phyloP scores from a whole-genome alignment of 1,140 invertebrate species.

The Eurosta solidaginis region DNA sequence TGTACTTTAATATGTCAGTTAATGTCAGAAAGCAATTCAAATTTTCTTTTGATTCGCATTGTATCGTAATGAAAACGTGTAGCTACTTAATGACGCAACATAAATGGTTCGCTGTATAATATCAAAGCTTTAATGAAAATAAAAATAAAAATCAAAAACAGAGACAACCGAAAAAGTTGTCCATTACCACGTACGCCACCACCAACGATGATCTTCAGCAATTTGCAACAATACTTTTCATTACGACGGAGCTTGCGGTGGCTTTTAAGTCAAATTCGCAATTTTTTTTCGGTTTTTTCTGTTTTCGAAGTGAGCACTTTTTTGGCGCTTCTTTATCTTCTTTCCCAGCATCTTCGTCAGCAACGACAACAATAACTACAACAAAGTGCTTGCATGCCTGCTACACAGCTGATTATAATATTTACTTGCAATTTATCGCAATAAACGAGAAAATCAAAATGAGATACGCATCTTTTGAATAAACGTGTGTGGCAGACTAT shows the following conservation, averaged over 20 bases:
- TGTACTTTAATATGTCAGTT: no score
- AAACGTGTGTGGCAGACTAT: conserved; percentile 2
- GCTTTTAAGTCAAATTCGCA: neutral
- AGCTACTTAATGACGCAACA: no score
- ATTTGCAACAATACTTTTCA: neutral
- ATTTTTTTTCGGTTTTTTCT: neutral
- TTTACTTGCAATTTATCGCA: conserved; percentile 22
- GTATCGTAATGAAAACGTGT: no score
- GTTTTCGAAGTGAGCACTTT: neutral
- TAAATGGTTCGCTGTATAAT: no score
- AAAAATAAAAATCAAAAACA: neutral
- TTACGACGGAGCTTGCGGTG: neutral
- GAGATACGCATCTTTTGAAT: neutral
- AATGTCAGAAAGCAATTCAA: no score
- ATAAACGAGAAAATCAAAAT: conserved; percentile 22
- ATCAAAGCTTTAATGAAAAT: no score
- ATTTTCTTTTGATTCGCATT: no score
- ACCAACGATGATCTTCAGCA: neutral
- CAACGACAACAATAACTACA: neutral
- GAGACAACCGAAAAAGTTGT: neutral
- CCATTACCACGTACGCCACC: neutral
- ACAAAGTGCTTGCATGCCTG: neutral
- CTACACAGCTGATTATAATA: conserved; percentile 9
- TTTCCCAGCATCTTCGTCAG: neutral
- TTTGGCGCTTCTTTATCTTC: neutral